These are phyloP conservation scores for Sapajus apella DNA, from an alignment of 2,113 vertebrate genomes.

Conservation along the genomic window DNA sequence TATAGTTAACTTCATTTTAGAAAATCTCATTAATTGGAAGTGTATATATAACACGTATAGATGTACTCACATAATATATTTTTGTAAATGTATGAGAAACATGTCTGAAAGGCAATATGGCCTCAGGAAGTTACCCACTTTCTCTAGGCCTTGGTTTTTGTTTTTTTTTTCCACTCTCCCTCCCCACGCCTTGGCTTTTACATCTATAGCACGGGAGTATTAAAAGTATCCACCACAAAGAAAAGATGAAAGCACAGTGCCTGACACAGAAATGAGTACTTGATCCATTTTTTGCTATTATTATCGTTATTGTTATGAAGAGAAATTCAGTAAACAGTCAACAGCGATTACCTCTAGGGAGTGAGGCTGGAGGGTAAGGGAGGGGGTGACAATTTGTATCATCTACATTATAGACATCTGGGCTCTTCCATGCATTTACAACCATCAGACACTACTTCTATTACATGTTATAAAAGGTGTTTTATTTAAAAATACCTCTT, in stretches of 20 bases:
- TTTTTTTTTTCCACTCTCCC: too few species aligned
- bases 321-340: not conserved
- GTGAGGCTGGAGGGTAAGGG: not conserved
- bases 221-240: not conserved
- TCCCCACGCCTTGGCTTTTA: not conserved
- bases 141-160: not conserved
- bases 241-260: not conserved
- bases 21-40: not conserved
- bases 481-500: not conserved
- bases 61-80: not conserved
- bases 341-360: not conserved
- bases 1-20: not conserved
- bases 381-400: too few species aligned
- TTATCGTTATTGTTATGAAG: not conserved
- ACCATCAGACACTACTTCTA: not conserved
- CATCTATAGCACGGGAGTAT: not conserved
- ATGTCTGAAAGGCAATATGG: not conserved
- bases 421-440: not conserved
- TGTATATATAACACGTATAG: not conserved
- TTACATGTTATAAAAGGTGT: not conserved
- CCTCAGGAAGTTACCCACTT: not conserved
- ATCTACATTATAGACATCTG: not conserved
- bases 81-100: not conserved
- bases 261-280: not conserved
- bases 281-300: not conserved